These are phyloP conservation scores for Oligia fasciuncula DNA, from an alignment of 2,888 invertebrate genomes.

Conservation along the genomic window DNA sequence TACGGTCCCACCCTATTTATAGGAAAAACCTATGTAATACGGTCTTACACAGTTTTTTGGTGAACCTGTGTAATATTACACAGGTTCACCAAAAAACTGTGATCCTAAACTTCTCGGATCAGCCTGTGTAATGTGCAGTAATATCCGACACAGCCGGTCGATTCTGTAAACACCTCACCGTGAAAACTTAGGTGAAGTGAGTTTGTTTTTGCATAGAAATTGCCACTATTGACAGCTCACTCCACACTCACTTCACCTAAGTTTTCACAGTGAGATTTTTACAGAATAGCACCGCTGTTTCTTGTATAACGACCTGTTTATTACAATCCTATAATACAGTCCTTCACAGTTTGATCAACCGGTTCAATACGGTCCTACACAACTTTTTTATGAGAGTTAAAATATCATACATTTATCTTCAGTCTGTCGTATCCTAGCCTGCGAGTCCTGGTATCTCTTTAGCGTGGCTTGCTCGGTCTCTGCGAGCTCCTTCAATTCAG, in stretches of 20 bases:
- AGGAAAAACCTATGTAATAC: neutral
- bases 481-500: constrained; percentile 92
- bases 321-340: neutral
- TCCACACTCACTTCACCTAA: no score
- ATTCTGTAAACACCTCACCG: no score
- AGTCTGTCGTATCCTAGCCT: constrained; percentile 91
- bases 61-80: no score
- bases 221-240: no score
- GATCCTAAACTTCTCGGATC: neutral
- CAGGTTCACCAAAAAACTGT: no score
- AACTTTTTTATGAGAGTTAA: no score
- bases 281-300: neutral
- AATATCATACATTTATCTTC: constrained; percentile 89
- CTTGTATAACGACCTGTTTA: neutral
- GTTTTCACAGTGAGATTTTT: no score
- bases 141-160: neutral
- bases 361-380: neutral
- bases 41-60: no score
- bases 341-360: neutral
- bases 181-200: no score
- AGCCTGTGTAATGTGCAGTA: neutral
- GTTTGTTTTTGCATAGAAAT: no score
- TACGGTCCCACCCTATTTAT: neutral
- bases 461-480: constrained; percentile 92
- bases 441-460: constrained; percentile 91